phyloP scores from a whole-genome alignment of 2,888 invertebrate genomes.

The Syrphus vitripennis region DNA sequence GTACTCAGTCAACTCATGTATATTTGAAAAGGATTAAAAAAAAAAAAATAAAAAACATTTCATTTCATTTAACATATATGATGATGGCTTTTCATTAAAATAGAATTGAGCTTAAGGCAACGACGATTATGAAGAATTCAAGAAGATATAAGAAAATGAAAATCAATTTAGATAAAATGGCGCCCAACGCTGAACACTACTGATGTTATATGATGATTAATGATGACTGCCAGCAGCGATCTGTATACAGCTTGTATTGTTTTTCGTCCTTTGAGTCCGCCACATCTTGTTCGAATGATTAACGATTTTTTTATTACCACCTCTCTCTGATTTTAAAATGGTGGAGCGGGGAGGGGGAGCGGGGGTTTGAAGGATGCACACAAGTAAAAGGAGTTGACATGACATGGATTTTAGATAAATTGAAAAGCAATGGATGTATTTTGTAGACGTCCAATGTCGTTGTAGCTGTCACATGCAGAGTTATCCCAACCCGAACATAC shows the following conservation, averaged over 20 bases:
- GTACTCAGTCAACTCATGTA: neutral
- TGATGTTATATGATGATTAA: slow-evolving; percentile 15
- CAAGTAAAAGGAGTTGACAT: slow-evolving; percentile 10
- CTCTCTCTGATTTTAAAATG: slow-evolving; percentile 17
- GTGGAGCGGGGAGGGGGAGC: neutral
- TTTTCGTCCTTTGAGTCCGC: slow-evolving; percentile 10
- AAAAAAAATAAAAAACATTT: too few relatives aligned
- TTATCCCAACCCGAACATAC: neutral
- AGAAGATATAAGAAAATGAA: neutral
- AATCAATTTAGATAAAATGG: slow-evolving; percentile 11
- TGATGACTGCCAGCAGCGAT: neutral
- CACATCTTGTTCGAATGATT: slow-evolving; percentile 52
- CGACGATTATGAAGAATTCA: neutral
- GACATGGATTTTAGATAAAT: slow-evolving; percentile 62
- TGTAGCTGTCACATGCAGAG: slow-evolving; percentile 8
- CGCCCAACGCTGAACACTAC: neutral
- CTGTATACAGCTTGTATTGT: slow-evolving; percentile 27
- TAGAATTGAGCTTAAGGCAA: neutral
- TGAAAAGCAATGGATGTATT: slow-evolving; percentile 65
- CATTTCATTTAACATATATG: neutral
- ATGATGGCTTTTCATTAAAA: slow-evolving; percentile 10
- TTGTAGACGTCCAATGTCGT: slow-evolving; percentile 30
- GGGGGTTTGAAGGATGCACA: neutral
- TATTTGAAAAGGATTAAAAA: neutral
- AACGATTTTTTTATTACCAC: slow-evolving; percentile 61